Percentiles rank a stretch among this genome's conserved stretches.
Evolutionary conservation across 92 coral and sea anemone species (phyloP).

Genomic region (Epizoanthus scotinus): DNA sequence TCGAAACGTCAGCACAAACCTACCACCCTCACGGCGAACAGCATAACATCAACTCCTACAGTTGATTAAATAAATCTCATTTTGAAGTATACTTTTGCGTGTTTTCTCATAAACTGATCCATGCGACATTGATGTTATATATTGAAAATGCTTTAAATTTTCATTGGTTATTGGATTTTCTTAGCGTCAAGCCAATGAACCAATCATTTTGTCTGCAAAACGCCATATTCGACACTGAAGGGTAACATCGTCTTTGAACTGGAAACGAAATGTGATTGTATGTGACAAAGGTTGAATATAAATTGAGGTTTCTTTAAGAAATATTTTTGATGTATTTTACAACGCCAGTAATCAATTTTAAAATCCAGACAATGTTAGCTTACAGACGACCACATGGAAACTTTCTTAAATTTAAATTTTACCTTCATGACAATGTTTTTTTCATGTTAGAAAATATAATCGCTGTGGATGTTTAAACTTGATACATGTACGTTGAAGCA

Average conservation of each 20-base stretch:
- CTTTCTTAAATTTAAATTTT: background rate
- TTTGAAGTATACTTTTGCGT: no score
- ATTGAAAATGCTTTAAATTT: background rate
- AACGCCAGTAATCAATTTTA: background rate
- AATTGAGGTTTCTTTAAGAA: conserved; percentile 12
- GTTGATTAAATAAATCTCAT: no score
- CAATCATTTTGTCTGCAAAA: conserved; percentile 6
- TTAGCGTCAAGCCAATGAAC: background rate
- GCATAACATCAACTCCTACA: no score
- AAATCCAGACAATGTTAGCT: conserved; percentile 1
- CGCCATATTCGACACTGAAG: background rate
- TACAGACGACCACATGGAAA: background rate
- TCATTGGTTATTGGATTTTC: background rate
- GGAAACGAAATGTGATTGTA: conserved; percentile 16
- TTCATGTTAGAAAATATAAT: background rate
- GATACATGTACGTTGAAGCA: background rate
- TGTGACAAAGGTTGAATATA: background rate
- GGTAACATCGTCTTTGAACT: background rate
- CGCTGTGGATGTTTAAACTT: background rate
- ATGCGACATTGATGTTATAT: background rate
- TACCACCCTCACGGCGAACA: no score
- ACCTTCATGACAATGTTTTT: background rate
- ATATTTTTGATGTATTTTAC: background rate
- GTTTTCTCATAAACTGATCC: no score
- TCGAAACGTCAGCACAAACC: no score